Conservation (phyloP, 64 coral and sea anemone genomes). For the Platygyra sinensis region DNA sequence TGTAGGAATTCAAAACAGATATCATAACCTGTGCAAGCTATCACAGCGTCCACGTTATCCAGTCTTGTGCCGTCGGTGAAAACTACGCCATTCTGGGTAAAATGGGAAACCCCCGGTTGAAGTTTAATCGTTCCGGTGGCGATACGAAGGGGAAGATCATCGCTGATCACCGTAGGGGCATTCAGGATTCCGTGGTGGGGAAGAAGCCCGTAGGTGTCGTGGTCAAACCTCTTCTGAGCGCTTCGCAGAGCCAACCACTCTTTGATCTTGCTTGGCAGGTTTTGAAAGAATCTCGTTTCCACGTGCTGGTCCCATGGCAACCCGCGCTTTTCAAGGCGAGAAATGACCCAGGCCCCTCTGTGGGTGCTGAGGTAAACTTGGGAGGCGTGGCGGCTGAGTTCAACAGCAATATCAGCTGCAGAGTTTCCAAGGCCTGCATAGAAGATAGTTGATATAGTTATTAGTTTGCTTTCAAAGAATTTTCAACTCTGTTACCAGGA, state of each 20-base stretch:
- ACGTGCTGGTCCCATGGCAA: conserved; percentile 70
- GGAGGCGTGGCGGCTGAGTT: conserved; percentile 64
- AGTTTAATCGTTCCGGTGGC: conserved; percentile 61
- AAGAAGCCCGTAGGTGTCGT: conserved; percentile 45
- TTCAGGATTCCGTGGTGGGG: conserved; percentile 45
- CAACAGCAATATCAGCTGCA: conserved; percentile 76
- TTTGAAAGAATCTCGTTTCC: conserved; percentile 52
- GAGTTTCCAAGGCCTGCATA: conserved; percentile 83
- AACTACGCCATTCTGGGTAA: conserved; percentile 44
- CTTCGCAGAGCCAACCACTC: conserved; percentile 22
- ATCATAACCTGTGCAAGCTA: conserved; percentile 78
- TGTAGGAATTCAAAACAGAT: conserved; percentile 71
- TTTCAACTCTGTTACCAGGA: too few relatives aligned
- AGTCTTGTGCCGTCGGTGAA: conserved; percentile 57
- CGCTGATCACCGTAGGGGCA: conserved; percentile 69
- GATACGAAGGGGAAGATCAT: conserved; percentile 67
- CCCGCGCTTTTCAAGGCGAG: conserved; percentile 45
- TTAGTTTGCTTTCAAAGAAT: too few relatives aligned
- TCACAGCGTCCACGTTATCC: conserved; percentile 59
- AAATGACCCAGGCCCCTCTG: conserved; percentile 75
- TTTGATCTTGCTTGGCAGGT: conserved; percentile 24
- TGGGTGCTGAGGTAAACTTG: conserved; percentile 75
- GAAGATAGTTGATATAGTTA: background rate
- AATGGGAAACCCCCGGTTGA: conserved; percentile 54
- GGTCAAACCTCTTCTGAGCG: conserved; percentile 55